Conservation (phyloP, 2,797 vertebrate species). For the Microctenopoma lineatum region DNA sequence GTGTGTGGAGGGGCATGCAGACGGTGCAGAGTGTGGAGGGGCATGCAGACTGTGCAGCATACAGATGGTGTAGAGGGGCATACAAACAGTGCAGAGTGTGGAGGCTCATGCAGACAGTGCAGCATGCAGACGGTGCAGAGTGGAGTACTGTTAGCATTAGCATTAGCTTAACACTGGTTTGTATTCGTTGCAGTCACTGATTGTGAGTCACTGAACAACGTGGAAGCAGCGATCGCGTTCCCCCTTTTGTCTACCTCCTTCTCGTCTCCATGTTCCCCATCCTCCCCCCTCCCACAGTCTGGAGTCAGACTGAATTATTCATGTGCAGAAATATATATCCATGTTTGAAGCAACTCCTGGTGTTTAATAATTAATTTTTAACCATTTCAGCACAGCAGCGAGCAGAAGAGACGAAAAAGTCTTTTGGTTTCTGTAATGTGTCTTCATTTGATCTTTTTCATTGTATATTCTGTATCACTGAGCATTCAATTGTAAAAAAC, state of each 20-base stretch:
- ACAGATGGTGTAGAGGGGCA: too few relatives aligned
- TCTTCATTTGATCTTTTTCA: slow-evolving; percentile 1
- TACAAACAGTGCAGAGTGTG: too few relatives aligned
- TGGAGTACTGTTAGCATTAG: too few relatives aligned
- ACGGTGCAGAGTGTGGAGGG: too few relatives aligned
- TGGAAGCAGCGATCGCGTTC: background rate
- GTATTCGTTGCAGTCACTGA: too few relatives aligned
- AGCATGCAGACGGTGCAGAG: too few relatives aligned
- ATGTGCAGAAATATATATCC: slow-evolving; percentile 61
- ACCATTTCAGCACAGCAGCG: slow-evolving; percentile 21
- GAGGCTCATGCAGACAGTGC: too few relatives aligned
- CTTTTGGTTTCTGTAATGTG: background rate
- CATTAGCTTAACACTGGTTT: too few relatives aligned
- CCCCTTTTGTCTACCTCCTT: slow-evolving; percentile 22
- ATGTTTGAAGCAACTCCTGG: slow-evolving; percentile 47
- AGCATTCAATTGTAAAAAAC: background rate
- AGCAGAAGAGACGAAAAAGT: background rate
- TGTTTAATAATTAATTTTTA: slow-evolving; percentile 69
- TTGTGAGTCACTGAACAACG: background rate
- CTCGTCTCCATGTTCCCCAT: background rate
- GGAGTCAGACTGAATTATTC: slow-evolving; percentile 67
- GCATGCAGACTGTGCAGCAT: too few relatives aligned
- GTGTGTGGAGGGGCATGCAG: too few relatives aligned
- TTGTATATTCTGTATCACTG: background rate
- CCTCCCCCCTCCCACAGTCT: slow-evolving; percentile 14